Evolutionary conservation across 2,113 vertebrate species (phyloP).

Genomic region (Acrocephalus arundinaceus): DNA sequence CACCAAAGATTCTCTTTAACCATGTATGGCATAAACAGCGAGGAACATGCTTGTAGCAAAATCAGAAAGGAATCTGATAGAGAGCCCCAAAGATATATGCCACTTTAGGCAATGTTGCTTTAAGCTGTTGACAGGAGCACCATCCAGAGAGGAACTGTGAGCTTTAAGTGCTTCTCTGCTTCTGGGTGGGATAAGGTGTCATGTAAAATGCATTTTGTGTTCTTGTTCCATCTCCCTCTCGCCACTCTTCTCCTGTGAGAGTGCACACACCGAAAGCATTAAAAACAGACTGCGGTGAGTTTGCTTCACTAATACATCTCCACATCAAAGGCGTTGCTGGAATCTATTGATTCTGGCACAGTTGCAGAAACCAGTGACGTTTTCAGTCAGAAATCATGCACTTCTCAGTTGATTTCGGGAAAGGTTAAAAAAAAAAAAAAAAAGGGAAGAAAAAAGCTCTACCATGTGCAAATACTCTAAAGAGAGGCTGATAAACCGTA

Average conservation of each 20-base stretch:
- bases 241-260: not conserved
- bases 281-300: not conserved
- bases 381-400: conserved; percentile 37
- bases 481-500: not conserved
- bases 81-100: conserved; percentile 53
- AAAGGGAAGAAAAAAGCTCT: not conserved
- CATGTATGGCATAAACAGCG: conserved; percentile 24
- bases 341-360: conserved; percentile 43
- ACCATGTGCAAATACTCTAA: not conserved
- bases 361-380: not conserved
- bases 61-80: conserved; percentile 61
- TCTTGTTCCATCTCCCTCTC: conserved; percentile 27
- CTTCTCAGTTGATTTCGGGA: conserved; percentile 11
- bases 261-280: not conserved
- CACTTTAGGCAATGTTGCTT: conserved; percentile 51
- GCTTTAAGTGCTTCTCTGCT: conserved; percentile 20
- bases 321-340: not conserved
- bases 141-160: conserved; percentile 22
- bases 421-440: not conserved
- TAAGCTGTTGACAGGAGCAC: conserved; percentile 60
- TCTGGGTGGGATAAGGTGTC: conserved; percentile 56
- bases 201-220: not conserved
- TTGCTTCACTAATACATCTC: conserved; percentile 4
- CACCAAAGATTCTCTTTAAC: conserved; percentile 40
- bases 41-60: not conserved